These are phyloP conservation scores for Chelon auratus DNA, from an alignment of 2,797 vertebrate genomes.

Conservation along the genomic window DNA sequence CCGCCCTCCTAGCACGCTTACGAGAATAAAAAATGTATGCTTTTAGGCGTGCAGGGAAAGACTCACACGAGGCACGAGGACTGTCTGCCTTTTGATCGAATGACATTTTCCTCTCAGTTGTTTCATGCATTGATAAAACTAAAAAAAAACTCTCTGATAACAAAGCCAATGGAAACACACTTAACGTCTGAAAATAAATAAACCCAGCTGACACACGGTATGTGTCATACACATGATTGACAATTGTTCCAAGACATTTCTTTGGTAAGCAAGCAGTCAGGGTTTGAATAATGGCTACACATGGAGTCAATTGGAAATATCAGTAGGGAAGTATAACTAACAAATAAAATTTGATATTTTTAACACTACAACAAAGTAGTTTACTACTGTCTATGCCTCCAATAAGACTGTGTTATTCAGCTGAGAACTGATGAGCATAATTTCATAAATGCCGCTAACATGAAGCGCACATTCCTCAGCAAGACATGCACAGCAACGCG, in stretches of 20 bases:
- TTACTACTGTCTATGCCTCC: background rate
- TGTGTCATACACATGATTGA: constrained; percentile 59
- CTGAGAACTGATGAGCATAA: constrained; percentile 37
- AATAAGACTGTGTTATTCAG: background rate
- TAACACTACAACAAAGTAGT: constrained; percentile 3
- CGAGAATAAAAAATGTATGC: constrained; percentile 49
- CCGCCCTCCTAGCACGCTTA: constrained; percentile 62
- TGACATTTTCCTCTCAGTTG: constrained; percentile 54
- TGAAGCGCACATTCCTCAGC: constrained; percentile 56
- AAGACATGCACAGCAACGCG: constrained; percentile 48
- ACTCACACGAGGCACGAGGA: constrained; percentile 23
- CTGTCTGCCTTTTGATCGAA: constrained; percentile 39
- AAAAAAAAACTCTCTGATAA: constrained; percentile 11
- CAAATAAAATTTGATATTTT: constrained; percentile 16
- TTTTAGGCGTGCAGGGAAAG: constrained; percentile 25
- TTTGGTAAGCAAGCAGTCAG: constrained; percentile 46
- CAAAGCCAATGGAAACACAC: constrained; percentile 59
- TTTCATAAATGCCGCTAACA: constrained; percentile 29
- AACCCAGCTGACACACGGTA: constrained; percentile 43
- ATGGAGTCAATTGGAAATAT: constrained; percentile 39
- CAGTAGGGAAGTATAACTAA: constrained; percentile 4
- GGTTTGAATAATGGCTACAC: constrained; percentile 58
- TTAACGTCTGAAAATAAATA: constrained; percentile 63
- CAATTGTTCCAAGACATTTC: constrained; percentile 66
- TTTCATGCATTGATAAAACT: constrained; percentile 57